These are phyloP conservation scores for Pangasius macronema DNA, from an alignment of 2,797 vertebrate genomes.

Conservation along the genomic window DNA sequence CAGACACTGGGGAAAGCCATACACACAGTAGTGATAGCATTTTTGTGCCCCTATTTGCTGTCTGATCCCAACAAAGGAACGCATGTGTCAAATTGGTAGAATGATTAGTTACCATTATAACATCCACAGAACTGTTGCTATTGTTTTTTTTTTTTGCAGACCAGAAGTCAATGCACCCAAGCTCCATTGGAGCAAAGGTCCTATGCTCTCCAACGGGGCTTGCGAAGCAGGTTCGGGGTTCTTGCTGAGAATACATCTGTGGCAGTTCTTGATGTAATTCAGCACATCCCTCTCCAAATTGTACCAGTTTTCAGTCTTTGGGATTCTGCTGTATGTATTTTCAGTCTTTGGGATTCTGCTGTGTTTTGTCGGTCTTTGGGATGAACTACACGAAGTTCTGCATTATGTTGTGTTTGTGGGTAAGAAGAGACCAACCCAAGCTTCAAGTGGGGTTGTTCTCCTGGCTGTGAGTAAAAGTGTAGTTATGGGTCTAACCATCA, in stretches of 20 bases:
- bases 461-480: neutral
- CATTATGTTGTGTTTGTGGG: neutral
- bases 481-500: slow-evolving; percentile 10
- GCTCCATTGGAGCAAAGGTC: slow-evolving; percentile 29
- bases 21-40: slow-evolving; percentile 17
- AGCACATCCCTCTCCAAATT: slow-evolving; percentile 35
- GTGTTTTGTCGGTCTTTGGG: too few relatives aligned
- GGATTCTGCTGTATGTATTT: too few relatives aligned
- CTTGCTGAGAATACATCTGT: slow-evolving; percentile 42
- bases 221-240: slow-evolving; percentile 28
- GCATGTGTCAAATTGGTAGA: neutral
- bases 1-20: slow-evolving; percentile 1
- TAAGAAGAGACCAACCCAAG: neutral
- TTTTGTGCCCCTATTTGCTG: slow-evolving; percentile 19
- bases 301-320: slow-evolving; percentile 19
- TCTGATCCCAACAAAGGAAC: slow-evolving; percentile 35
- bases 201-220: slow-evolving; percentile 39
- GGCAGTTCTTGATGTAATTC: neutral
- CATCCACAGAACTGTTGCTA: slow-evolving; percentile 19
- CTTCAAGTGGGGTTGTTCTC: slow-evolving; percentile 2
- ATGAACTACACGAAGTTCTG: neutral
- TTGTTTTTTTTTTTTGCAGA: slow-evolving; percentile 7
- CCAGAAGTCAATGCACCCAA: slow-evolving; percentile 22
- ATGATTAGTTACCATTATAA: slow-evolving; percentile 7
- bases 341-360: too few relatives aligned